These are phyloP conservation scores for Gila orcuttii DNA, from an alignment of 2,113 vertebrate genomes.

Conservation along the genomic window DNA sequence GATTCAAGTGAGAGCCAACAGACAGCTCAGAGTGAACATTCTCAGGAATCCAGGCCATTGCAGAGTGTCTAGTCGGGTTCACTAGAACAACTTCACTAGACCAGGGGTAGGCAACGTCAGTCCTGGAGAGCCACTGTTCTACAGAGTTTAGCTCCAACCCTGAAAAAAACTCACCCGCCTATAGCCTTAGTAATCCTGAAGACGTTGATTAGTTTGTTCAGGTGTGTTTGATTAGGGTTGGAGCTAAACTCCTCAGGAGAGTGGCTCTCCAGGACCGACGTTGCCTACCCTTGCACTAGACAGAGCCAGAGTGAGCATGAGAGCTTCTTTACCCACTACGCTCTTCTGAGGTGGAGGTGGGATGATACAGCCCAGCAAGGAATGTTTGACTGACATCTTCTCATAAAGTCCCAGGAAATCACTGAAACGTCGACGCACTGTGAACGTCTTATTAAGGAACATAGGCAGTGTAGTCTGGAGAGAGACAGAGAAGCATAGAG, in stretches of 20 bases:
- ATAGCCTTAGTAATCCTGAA: too few relatives aligned
- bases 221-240: too few relatives aligned
- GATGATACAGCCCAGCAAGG: conserved; percentile 89
- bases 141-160: too few relatives aligned
- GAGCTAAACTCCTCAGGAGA: too few relatives aligned
- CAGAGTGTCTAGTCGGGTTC: conserved; percentile 9
- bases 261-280: too few relatives aligned
- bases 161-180: too few relatives aligned
- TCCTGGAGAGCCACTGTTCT: too few relatives aligned
- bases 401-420: conserved; percentile 96
- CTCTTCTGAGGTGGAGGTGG: conserved; percentile 95
- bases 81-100: not conserved
- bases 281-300: too few relatives aligned
- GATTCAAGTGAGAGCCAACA: not conserved
- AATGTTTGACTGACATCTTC: conserved; percentile 89
- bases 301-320: not conserved
- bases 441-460: conserved; percentile 88
- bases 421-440: conserved; percentile 92
- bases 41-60: not conserved
- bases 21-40: not conserved
- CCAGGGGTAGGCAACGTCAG: too few relatives aligned
- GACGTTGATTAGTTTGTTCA: too few relatives aligned
- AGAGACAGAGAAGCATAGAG: not conserved
- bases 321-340: conserved; percentile 82
- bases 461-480: conserved; percentile 87